Conservation (phyloP, 2,888 invertebrate species). For the Caenorhabditis sp. region DNA sequence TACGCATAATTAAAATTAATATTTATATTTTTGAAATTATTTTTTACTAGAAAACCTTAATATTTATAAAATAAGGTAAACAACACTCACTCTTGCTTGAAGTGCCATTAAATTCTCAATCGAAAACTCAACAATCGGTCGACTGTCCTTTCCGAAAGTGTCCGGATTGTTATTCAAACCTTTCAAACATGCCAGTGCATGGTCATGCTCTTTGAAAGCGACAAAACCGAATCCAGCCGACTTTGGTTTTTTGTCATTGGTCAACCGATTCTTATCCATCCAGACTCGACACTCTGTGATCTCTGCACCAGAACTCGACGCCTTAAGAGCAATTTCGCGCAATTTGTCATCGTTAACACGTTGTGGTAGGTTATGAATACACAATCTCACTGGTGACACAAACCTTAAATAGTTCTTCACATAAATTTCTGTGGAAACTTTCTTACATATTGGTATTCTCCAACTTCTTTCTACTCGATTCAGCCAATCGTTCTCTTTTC, state of each 20-base stretch:
- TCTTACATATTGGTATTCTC: slow-evolving; percentile 87
- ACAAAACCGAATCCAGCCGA: slow-evolving; percentile 94
- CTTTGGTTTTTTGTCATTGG: slow-evolving; percentile 77
- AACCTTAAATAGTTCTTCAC: slow-evolving; percentile 35
- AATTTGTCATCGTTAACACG: slow-evolving; percentile 81
- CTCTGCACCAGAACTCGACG: slow-evolving; percentile 77
- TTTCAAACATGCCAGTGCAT: slow-evolving; percentile 84
- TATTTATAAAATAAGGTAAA: no score
- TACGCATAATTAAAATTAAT: no score
- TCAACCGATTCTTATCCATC: slow-evolving; percentile 81
- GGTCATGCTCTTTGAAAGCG: slow-evolving; percentile 85
- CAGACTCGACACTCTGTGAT: slow-evolving; percentile 88
- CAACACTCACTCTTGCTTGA: slow-evolving; percentile 75
- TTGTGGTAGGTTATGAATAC: slow-evolving; percentile 85
- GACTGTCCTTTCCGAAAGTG: slow-evolving; percentile 81
- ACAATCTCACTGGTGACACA: slow-evolving; percentile 54
- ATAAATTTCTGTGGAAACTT: neutral
- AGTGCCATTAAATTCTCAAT: slow-evolving; percentile 87
- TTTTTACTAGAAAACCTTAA: no score
- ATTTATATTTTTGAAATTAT: no score
- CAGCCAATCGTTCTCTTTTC: slow-evolving; percentile 76
- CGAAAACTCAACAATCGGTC: slow-evolving; percentile 91
- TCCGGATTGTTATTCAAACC: slow-evolving; percentile 91
- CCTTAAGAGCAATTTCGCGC: slow-evolving; percentile 77
- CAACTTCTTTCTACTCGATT: slow-evolving; percentile 67